Conservation (phyloP, 2,888 invertebrate species). For the Apotomis capreana region DNA sequence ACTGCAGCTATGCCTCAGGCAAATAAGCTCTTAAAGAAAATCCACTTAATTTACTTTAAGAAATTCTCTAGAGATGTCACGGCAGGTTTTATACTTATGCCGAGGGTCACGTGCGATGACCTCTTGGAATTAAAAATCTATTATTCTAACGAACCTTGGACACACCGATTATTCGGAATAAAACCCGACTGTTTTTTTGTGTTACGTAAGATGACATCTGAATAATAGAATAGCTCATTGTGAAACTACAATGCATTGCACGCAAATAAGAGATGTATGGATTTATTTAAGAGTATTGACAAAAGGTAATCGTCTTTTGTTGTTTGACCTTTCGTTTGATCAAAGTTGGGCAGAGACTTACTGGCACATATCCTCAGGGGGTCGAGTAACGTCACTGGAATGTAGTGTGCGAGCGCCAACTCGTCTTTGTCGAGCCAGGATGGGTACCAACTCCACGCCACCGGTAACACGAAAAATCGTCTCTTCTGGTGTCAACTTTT, state of each 20-base stretch:
- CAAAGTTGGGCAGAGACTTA: conserved; percentile 55
- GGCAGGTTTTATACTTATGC: conserved; percentile 41
- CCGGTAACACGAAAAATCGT: conserved; percentile 80
- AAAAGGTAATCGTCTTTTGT: conserved; percentile 49
- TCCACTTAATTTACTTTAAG: conserved; percentile 27
- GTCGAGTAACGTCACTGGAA: conserved; percentile 77
- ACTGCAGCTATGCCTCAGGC: conserved; percentile 24
- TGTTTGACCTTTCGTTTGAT: conserved; percentile 35
- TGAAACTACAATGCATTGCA: conserved; percentile 45
- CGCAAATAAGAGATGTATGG: conserved; percentile 39
- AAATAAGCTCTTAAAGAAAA: conserved; percentile 34
- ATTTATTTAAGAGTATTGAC: conserved; percentile 44
- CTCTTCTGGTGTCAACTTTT: conserved; percentile 70
- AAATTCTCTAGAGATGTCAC: conserved; percentile 36
- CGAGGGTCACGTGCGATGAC: conserved; percentile 51
- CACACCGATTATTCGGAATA: conserved; percentile 44
- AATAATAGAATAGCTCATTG: conserved; percentile 43
- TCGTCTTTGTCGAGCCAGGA: conserved; percentile 86
- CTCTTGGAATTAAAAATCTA: conserved; percentile 55
- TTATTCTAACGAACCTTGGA: conserved; percentile 53
- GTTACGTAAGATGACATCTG: conserved; percentile 44
- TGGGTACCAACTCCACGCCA: conserved; percentile 90
- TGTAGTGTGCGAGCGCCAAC: conserved; percentile 76
- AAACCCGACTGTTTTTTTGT: conserved; percentile 40
- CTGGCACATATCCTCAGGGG: conserved; percentile 74